Conservation (phyloP, 2,888 invertebrate species). For the Dione juno region DNA sequence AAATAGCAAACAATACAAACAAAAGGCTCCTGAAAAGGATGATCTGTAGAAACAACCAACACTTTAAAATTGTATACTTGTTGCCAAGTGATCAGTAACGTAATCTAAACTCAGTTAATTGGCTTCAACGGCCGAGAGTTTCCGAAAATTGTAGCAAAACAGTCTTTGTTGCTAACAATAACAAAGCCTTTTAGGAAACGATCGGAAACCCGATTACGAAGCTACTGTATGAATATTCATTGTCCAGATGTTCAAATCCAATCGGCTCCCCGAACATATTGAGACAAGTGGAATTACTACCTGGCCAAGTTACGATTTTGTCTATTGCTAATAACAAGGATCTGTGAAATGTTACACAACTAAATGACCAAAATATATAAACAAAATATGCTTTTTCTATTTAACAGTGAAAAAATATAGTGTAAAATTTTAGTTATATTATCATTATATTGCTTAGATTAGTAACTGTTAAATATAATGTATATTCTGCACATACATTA, state of each 20-base stretch:
- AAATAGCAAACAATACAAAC: constrained; percentile 1
- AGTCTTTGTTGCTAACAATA: constrained; percentile 38
- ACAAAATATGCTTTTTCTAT: too few species aligned
- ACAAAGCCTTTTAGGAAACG: constrained; percentile 33
- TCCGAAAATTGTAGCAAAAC: constrained; percentile 37
- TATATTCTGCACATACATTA: too few species aligned
- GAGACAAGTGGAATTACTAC: constrained; percentile 22
- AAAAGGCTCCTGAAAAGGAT: background rate
- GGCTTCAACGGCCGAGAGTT: constrained; percentile 36
- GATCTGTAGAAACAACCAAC: background rate
- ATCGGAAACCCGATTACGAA: constrained; percentile 39
- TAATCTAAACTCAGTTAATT: constrained; percentile 34
- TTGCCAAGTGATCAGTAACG: constrained; percentile 32
- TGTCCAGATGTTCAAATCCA: constrained; percentile 43
- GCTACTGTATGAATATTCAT: constrained; percentile 51
- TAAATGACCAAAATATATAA: background rate
- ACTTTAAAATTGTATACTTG: constrained; percentile 22
- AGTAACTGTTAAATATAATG: background rate
- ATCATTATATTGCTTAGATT: background rate
- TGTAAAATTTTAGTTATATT: too few species aligned
- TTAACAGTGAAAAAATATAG: too few species aligned
- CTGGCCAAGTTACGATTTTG: constrained; percentile 2
- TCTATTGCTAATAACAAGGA: background rate
- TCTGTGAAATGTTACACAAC: background rate
- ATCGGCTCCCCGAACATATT: constrained; percentile 26